Percentiles rank a stretch among this genome's conserved stretches.
phyloP scores from a whole-genome alignment of 2,888 invertebrate species.

The Ophion costatus region DNA sequence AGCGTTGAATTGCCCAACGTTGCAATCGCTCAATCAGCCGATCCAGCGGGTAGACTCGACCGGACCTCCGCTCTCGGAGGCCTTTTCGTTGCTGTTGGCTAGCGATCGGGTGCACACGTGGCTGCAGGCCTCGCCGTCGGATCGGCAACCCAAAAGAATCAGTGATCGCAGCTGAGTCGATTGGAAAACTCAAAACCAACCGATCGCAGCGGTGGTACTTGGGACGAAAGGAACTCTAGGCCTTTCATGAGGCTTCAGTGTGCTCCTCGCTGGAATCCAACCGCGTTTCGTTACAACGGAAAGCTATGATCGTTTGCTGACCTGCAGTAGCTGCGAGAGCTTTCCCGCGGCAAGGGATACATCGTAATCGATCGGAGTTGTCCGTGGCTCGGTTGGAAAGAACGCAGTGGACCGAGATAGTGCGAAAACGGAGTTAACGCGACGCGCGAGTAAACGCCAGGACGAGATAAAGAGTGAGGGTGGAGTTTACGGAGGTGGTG shows the following conservation, averaged over 20 bases:
- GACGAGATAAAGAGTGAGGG: constrained; percentile 77
- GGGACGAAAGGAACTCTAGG: not conserved
- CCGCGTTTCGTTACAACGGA: not conserved
- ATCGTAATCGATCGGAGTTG: not conserved
- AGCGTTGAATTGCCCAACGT: not conserved
- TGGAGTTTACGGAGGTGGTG: constrained; percentile 77
- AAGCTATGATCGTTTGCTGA: constrained; percentile 53
- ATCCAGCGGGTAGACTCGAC: not conserved
- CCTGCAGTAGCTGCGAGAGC: not conserved
- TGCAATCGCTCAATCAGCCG: not conserved
- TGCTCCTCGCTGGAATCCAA: too few relatives aligned
- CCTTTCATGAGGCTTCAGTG: constrained; percentile 12
- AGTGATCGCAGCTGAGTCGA: constrained; percentile 14
- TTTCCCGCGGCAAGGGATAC: too few relatives aligned
- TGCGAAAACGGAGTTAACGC: constrained; percentile 50
- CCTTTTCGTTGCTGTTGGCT: not conserved
- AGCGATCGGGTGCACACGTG: constrained; percentile 15
- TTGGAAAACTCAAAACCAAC: not conserved
- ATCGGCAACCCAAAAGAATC: not conserved
- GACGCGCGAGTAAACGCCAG: constrained; percentile 46
- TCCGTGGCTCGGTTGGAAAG: constrained; percentile 27
- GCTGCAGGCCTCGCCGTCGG: constrained; percentile 42
- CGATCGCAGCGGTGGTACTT: not conserved
- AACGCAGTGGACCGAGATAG: constrained; percentile 51
- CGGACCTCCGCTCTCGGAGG: not conserved